phyloP scores from a whole-genome alignment of 2,888 invertebrate species.

The Tinea pellionella region DNA sequence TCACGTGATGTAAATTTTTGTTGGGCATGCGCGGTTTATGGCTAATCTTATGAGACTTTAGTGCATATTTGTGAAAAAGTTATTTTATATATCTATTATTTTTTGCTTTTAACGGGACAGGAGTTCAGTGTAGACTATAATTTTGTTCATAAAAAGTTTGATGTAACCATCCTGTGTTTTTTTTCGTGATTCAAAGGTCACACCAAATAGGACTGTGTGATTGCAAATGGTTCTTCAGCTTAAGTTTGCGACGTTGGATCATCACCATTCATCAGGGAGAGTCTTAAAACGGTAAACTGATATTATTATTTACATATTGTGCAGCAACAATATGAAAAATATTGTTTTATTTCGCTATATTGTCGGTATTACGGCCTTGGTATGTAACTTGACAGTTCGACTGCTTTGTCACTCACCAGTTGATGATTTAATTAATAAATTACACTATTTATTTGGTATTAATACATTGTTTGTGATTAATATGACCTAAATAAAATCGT shows the following conservation, averaged over 20 bases:
- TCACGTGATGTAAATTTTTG: conserved; percentile 69
- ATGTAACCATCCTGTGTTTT: background rate
- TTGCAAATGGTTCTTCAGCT: conserved; percentile 45
- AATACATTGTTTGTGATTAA: background rate
- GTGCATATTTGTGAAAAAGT: conserved; percentile 37
- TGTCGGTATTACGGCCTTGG: conserved; percentile 10
- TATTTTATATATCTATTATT: conserved; percentile 27
- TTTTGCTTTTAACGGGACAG: conserved; percentile 16
- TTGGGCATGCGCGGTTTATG: conserved; percentile 60
- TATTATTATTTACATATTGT: background rate
- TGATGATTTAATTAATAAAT: conserved; percentile 1
- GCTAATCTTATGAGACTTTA: conserved; percentile 53
- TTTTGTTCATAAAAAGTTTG: background rate
- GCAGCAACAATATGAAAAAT: background rate
- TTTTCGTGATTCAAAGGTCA: conserved; percentile 47
- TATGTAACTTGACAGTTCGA: conserved; percentile 6
- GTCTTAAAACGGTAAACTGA: conserved; percentile 5
- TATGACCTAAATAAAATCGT: background rate
- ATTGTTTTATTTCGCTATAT: background rate
- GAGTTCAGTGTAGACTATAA: background rate
- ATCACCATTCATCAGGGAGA: conserved; percentile 25
- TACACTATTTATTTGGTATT: background rate
- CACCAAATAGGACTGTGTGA: conserved; percentile 29
- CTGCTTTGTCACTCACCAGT: conserved; percentile 7
- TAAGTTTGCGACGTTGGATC: conserved; percentile 33